Percentiles rank a stretch among this genome's conserved stretches.
Evolutionary conservation across 2,113 vertebrate species (phyloP).

Genomic region (Clarias gariepinus): DNA sequence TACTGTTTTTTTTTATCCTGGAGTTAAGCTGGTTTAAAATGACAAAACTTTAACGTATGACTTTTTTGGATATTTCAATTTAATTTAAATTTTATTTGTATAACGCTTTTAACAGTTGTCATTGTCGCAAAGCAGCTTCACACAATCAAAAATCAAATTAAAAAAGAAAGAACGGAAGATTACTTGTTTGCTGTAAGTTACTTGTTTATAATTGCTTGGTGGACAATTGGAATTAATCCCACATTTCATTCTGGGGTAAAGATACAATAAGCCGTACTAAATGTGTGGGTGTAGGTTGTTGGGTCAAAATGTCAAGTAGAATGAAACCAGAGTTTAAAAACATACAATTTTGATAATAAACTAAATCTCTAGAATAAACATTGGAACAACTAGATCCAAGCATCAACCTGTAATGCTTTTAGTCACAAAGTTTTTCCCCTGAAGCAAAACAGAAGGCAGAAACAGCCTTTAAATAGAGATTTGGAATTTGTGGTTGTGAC

Average conservation of each 20-base stretch:
- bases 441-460: background rate
- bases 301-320: background rate
- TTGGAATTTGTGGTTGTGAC: background rate
- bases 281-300: background rate
- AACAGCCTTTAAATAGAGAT: background rate
- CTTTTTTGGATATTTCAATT: background rate
- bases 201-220: background rate
- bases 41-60: background rate
- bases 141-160: background rate
- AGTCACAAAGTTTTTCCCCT: background rate
- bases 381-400: background rate
- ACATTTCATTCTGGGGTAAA: background rate
- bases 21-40: background rate
- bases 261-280: background rate
- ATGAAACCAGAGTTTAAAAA: background rate
- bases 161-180: background rate
- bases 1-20: background rate
- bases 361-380: background rate
- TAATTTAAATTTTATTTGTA: no score
- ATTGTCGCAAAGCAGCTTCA: no score
- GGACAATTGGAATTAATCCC: background rate
- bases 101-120: no score
- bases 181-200: background rate
- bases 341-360: background rate
- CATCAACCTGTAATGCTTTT: background rate